phyloP scores from a whole-genome alignment of 2,888 invertebrate genomes.

The Rugalucina vietnamica region DNA sequence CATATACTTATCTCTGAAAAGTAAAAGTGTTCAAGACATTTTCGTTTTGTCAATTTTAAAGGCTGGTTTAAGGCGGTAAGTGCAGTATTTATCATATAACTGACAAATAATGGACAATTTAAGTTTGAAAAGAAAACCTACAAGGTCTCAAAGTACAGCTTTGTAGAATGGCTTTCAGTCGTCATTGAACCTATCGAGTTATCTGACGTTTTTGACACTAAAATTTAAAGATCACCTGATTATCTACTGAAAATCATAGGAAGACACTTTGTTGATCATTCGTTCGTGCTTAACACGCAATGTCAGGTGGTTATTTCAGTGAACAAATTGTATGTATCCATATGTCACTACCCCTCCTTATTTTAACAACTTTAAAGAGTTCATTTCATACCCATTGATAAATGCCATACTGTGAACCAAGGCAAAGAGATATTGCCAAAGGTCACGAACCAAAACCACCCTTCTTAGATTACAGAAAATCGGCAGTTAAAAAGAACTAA shows the following conservation, averaged over 20 bases:
- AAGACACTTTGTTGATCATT: neutral
- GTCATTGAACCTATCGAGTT: neutral
- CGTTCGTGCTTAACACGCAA: neutral
- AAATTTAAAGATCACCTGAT: neutral
- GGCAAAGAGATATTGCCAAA: constrained; percentile 60
- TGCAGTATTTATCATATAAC: constrained; percentile 1
- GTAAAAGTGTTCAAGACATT: neutral
- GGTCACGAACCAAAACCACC: constrained; percentile 59
- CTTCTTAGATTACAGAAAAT: constrained; percentile 36
- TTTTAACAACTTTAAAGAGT: neutral
- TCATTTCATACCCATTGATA: neutral
- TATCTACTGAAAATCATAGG: constrained; percentile 1
- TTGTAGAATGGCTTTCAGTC: constrained; percentile 1
- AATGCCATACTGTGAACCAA: constrained; percentile 12
- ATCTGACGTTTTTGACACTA: constrained; percentile 16
- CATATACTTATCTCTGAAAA: neutral
- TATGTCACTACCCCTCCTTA: constrained; percentile 1
- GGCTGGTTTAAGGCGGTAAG: neutral
- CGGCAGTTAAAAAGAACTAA: neutral
- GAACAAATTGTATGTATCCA: neutral
- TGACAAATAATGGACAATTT: constrained; percentile 8
- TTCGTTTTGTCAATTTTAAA: neutral
- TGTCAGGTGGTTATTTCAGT: neutral
- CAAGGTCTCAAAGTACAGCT: neutral
- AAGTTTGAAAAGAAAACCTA: neutral